Conservation (phyloP, 2,888 invertebrate genomes). For the Dorcus hopei region DNA sequence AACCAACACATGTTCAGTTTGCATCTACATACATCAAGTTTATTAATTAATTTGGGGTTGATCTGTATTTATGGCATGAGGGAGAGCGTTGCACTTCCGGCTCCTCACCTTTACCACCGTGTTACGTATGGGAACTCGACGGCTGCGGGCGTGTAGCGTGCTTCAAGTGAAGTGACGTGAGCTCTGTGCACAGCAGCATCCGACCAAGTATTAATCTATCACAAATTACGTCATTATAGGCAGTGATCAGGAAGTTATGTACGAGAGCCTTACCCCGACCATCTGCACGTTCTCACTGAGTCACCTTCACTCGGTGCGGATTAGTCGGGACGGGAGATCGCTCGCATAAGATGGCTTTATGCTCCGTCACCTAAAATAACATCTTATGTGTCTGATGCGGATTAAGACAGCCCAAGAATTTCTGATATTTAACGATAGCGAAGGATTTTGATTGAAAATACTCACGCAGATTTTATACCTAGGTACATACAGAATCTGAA, state of each 20-base stretch:
- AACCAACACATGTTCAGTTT: no score
- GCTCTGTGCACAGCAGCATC: constrained; percentile 32
- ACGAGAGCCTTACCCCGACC: constrained; percentile 21
- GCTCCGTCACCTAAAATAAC: constrained; percentile 35
- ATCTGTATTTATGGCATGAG: not conserved
- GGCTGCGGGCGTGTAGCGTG: constrained; percentile 40
- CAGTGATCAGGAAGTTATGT: constrained; percentile 48
- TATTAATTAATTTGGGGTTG: constrained; percentile 1
- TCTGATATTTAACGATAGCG: not conserved
- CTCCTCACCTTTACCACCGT: not conserved
- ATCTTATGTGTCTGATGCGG: constrained; percentile 26
- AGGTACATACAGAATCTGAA: no score
- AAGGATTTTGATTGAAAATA: not conserved
- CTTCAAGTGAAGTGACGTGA: constrained; percentile 36
- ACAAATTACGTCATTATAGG: constrained; percentile 49
- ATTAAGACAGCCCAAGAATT: constrained; percentile 3
- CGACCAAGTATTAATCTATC: constrained; percentile 44
- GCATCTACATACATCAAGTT: no score
- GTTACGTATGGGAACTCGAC: constrained; percentile 20
- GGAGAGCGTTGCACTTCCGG: not conserved
- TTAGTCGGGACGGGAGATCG: constrained; percentile 27
- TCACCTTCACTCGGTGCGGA: constrained; percentile 35
- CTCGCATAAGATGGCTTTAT: constrained; percentile 34
- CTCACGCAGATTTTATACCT: not conserved
- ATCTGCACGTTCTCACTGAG: constrained; percentile 41